Conservation (phyloP, 37 sponge, comb jelly and placozoan species). For the Aplysina aerophoba region DNA sequence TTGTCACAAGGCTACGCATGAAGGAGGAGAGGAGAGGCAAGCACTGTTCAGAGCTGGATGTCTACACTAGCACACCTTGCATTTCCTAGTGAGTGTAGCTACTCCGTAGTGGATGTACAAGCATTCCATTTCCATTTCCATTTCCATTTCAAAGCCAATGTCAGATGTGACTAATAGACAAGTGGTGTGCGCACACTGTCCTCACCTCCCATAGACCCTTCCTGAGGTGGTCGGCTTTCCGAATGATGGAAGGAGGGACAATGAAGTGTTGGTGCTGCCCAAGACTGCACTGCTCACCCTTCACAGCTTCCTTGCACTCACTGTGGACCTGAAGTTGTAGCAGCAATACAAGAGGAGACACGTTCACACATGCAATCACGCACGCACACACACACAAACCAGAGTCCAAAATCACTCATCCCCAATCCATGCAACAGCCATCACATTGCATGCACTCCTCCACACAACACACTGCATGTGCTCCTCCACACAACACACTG, state of each 20-base stretch:
- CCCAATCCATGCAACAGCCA: background rate
- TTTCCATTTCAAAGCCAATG: no score
- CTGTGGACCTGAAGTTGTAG: conserved; percentile 75
- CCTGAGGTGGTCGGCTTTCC: conserved; percentile 61
- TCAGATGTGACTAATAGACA: no score
- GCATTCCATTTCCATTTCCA: background rate
- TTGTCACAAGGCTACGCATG: conserved; percentile 66
- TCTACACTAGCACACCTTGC: no score
- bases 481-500: no score
- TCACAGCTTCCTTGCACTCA: conserved; percentile 65
- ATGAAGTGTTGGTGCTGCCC: conserved; percentile 70
- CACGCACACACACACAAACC: conserved; percentile 14
- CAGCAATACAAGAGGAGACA: conserved; percentile 16
- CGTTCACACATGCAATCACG: conserved; percentile 10
- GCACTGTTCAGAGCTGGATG: background rate
- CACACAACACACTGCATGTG: no score
- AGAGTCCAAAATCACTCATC: no score
- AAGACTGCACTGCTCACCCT: conserved; percentile 58
- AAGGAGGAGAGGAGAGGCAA: background rate
- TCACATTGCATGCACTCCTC: no score
- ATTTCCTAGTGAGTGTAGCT: no score
- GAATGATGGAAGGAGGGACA: conserved; percentile 78
- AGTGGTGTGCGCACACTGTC: background rate
- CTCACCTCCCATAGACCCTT: conserved; percentile 85
- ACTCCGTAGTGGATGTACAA: no score